These are phyloP conservation scores for Chironomus striatipennis DNA, from an alignment of 1,140 invertebrate species.

Conservation along the genomic window DNA sequence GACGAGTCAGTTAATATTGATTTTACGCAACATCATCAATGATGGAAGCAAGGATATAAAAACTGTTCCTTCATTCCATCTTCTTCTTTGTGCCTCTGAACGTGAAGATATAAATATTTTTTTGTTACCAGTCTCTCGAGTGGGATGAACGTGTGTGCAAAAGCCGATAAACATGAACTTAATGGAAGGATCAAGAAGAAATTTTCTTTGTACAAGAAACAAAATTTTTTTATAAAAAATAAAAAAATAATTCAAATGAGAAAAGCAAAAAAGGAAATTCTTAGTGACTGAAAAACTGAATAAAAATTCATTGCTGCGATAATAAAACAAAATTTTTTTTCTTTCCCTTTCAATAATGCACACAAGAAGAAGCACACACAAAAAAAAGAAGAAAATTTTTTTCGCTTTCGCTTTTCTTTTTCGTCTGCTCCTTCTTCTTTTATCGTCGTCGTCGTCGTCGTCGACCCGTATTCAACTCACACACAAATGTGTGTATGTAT, in stretches of 20 bases:
- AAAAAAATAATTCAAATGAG: no score
- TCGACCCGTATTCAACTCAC: background rate
- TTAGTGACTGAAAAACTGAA: no score
- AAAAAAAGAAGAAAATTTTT: background rate
- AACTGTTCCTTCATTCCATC: no score
- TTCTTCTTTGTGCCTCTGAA: no score
- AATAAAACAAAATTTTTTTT: no score
- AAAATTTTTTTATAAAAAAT: no score
- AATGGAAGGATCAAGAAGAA: no score
- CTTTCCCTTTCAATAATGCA: background rate
- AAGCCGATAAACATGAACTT: background rate
- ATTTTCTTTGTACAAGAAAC: no score
- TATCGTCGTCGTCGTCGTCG: background rate
- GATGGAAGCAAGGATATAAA: no score
- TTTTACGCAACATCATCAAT: background rate
- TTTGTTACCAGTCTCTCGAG: background rate
- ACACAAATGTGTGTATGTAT: no score
- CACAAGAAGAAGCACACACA: background rate
- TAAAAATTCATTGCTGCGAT: background rate
- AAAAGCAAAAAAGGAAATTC: no score
- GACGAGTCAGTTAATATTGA: slow-evolving; percentile 15
- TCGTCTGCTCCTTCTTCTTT: background rate
- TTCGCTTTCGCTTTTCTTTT: slow-evolving; percentile 23
- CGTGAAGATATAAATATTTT: no score
- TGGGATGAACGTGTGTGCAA: background rate